phyloP scores from a whole-genome alignment of 2,113 vertebrate genomes.

The Hylia prasina region DNA sequence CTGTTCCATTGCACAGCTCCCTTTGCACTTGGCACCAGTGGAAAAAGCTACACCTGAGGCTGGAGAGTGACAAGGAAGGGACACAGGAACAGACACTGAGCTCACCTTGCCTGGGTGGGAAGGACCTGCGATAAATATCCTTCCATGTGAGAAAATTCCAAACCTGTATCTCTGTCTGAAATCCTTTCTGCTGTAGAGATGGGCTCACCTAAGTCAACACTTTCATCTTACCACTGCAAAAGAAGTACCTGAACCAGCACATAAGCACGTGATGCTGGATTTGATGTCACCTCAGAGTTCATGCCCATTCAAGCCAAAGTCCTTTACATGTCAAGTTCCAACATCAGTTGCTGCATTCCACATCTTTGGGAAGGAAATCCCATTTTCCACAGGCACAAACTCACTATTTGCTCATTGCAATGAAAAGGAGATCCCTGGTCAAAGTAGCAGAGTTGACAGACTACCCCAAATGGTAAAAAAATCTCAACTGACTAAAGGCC shows the following conservation, averaged over 20 bases:
- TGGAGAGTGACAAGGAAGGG: neutral
- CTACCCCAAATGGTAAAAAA: neutral
- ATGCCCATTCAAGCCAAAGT: neutral
- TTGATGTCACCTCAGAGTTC: neutral
- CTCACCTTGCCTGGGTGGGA: neutral
- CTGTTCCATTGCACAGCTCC: neutral
- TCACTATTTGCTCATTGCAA: fast-evolving
- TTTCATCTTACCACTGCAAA: neutral
- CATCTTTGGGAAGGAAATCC: neutral
- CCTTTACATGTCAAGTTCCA: neutral
- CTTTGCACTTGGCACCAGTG: fast-evolving
- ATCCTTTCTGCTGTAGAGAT: neutral
- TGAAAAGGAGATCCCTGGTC: neutral
- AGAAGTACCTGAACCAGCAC: neutral
- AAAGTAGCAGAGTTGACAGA: neutral
- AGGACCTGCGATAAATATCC: neutral
- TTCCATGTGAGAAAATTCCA: neutral
- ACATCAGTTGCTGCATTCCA: fast-evolving
- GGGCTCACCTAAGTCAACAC: neutral
- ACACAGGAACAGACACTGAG: neutral
- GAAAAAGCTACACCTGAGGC: neutral
- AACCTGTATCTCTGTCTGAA: neutral
- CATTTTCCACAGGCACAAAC: neutral
- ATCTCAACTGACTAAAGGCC: fast-evolving
- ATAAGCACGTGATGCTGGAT: fast-evolving